Conservation (phyloP, 2,888 invertebrate species). For the Sialis fuliginosa region DNA sequence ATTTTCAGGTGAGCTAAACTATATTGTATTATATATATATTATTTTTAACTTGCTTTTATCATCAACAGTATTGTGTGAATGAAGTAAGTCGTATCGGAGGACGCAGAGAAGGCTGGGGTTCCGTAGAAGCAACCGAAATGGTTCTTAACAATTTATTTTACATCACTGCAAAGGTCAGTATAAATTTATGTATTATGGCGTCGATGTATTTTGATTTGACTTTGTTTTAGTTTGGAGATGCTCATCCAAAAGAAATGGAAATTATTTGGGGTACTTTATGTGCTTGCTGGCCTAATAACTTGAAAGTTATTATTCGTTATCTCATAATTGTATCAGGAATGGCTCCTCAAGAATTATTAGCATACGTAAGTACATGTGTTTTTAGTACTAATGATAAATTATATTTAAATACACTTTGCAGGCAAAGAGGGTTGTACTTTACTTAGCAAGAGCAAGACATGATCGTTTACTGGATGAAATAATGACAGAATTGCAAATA, state of each 20-base stretch:
- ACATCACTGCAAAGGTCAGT: conserved; percentile 84
- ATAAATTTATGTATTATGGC: neutral
- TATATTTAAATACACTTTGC: conserved; percentile 6
- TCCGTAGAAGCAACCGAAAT: conserved; percentile 99
- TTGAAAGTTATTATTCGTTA: conserved; percentile 91
- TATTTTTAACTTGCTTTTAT: neutral
- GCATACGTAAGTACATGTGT: conserved; percentile 56
- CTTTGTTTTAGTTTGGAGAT: conserved; percentile 63
- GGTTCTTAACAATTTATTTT: conserved; percentile 97
- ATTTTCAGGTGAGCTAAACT: conserved; percentile 52
- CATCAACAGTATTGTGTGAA: conserved; percentile 27
- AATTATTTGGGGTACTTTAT: conserved; percentile 89
- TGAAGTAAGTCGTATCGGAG: conserved; percentile 38
- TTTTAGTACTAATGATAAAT: neutral
- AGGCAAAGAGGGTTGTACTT: conserved; percentile 90
- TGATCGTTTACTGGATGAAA: conserved; percentile 83
- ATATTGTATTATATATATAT: conserved; percentile 4
- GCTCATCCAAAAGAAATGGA: conserved; percentile 92
- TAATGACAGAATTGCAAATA: conserved; percentile 94
- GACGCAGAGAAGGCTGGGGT: conserved; percentile 86
- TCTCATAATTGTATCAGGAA: conserved; percentile 87
- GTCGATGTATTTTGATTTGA: neutral
- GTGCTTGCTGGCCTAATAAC: conserved; percentile 94
- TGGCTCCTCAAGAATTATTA: conserved; percentile 89
- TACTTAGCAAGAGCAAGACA: conserved; percentile 86